Conservation (phyloP, 1,140 invertebrate species). For the Streblospio benedicti region DNA sequence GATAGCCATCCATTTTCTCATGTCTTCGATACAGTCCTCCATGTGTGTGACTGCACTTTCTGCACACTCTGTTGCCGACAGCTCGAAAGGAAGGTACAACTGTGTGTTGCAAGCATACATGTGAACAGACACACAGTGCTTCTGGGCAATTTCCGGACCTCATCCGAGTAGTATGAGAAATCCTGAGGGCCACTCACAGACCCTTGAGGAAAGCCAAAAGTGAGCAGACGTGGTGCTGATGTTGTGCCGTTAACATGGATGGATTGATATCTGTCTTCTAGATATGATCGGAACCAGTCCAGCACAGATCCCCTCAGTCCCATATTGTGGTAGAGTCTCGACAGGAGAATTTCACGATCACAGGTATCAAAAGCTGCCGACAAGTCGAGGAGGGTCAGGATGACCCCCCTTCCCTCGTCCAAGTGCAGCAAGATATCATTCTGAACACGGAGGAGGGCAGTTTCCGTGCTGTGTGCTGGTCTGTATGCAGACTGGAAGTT, state of each 20-base stretch:
- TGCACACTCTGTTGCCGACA: too few relatives aligned
- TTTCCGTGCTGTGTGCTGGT: background rate
- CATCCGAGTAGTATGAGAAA: slow-evolving; percentile 1
- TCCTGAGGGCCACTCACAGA: slow-evolving; percentile 14
- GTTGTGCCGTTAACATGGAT: background rate
- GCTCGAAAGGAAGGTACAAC: too few relatives aligned
- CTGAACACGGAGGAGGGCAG: background rate
- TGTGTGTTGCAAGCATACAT: too few relatives aligned
- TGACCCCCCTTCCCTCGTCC: background rate
- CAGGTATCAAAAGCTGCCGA: slow-evolving; percentile 14
- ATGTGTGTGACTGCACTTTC: too few relatives aligned
- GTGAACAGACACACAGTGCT: too few relatives aligned
- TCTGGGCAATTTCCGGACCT: background rate
- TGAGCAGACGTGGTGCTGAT: background rate
- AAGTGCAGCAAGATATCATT: slow-evolving; percentile 9
- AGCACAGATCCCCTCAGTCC: slow-evolving; percentile 7
- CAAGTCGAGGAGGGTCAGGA: slow-evolving; percentile 12
- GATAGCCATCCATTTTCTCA: too few relatives aligned
- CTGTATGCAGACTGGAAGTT: background rate
- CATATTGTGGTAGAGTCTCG: background rate
- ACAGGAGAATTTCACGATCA: slow-evolving; percentile 7
- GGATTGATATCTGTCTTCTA: background rate
- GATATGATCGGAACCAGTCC: slow-evolving; percentile 14
- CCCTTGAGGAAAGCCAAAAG: slow-evolving; percentile 15
- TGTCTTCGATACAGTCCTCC: too few relatives aligned